Evolutionary conservation across 2,113 vertebrate genomes (phyloP).

Genomic region (human (Homo sapiens)): DNA sequence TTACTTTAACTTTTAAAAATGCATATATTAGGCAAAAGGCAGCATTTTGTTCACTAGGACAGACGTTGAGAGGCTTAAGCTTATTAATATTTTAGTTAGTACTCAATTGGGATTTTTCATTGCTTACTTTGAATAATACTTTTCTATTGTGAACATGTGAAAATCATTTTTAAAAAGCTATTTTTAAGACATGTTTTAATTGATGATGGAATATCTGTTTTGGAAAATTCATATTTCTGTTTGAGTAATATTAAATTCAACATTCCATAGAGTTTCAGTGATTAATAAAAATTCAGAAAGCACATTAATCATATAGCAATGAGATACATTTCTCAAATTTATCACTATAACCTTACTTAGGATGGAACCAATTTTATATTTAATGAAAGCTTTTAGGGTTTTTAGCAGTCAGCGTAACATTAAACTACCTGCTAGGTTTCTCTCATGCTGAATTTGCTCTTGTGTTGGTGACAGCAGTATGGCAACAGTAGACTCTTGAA

Average conservation of each 20-base stretch:
- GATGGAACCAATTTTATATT: slow-evolving; percentile 2
- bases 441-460: not conserved
- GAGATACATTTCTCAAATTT: slow-evolving; percentile 42
- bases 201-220: slow-evolving; percentile 13
- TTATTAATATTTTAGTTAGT: not conserved
- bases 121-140: not conserved
- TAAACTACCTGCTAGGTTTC: not conserved
- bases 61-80: not conserved
- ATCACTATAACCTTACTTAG: not conserved
- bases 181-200: slow-evolving; percentile 32
- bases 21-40: not conserved
- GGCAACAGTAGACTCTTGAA: not conserved
- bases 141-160: not conserved
- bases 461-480: not conserved
- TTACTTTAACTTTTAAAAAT: slow-evolving; percentile 21
- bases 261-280: not conserved
- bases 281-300: slow-evolving; percentile 35
- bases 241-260: not conserved
- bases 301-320: slow-evolving; percentile 33
- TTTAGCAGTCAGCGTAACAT: slow-evolving; percentile 23
- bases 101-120: not conserved
- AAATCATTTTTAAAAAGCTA: not conserved
- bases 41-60: not conserved
- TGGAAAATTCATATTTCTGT: slow-evolving; percentile 11
- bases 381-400: slow-evolving; percentile 14